These are phyloP conservation scores for Clarias fuscus DNA, from an alignment of 2,797 vertebrate genomes.

Conservation along the genomic window DNA sequence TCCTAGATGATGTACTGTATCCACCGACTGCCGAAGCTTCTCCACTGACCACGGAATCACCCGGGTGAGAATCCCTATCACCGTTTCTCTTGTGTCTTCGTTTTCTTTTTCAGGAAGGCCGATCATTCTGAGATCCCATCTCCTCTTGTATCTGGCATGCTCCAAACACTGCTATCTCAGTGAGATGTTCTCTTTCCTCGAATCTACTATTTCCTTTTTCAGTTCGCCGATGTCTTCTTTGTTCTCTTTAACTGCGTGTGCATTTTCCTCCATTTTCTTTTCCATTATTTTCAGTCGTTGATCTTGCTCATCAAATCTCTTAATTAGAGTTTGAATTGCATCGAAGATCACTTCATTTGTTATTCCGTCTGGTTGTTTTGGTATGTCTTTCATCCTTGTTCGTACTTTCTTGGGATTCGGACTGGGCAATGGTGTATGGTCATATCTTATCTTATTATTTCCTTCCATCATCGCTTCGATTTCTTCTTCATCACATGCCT, in stretches of 20 bases:
- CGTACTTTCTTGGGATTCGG: too few species aligned
- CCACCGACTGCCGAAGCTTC: too few species aligned
- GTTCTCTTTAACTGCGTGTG: slow-evolving; percentile 11
- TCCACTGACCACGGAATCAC: too few species aligned
- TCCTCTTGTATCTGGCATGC: not conserved
- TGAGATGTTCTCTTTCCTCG: not conserved
- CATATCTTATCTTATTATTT: not conserved
- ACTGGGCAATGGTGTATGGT: too few species aligned
- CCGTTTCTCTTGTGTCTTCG: too few species aligned
- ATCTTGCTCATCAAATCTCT: slow-evolving; percentile 34
- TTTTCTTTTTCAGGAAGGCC: too few species aligned
- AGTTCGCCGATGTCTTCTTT: not conserved
- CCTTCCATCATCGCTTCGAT: not conserved
- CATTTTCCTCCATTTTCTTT: slow-evolving; percentile 11
- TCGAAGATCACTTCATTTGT: not conserved
- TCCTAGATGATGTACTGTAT: slow-evolving; percentile 31
- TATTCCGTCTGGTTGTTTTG: not conserved
- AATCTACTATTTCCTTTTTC: not conserved
- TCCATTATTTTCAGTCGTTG: slow-evolving; percentile 6
- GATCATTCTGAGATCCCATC: not conserved
- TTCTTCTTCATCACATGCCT: not conserved
- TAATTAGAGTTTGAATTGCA: slow-evolving; percentile 4
- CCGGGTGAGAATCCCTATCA: too few species aligned
- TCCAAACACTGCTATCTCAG: not conserved
- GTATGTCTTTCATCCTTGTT: too few species aligned